These are phyloP conservation scores for Philereme transversata DNA, from an alignment of 2,888 invertebrate genomes.

Conservation along the genomic window DNA sequence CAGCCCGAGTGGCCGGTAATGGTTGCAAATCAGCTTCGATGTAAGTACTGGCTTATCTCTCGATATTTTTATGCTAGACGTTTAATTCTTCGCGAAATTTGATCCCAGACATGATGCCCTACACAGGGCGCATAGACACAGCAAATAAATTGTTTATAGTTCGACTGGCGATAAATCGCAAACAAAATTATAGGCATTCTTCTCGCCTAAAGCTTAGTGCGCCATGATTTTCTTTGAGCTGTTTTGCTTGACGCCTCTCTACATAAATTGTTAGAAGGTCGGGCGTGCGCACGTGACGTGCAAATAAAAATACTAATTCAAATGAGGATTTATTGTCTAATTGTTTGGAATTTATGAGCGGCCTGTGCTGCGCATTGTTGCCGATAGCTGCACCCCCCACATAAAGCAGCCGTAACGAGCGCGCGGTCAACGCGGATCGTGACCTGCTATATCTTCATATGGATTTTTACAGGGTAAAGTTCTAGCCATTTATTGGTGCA, in stretches of 20 bases:
- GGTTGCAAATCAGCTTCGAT: conserved; percentile 57
- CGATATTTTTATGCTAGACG: conserved; percentile 26
- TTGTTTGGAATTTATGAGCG: conserved; percentile 75
- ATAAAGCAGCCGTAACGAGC: conserved; percentile 67
- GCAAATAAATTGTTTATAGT: conserved; percentile 56
- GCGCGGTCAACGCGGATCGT: conserved; percentile 54
- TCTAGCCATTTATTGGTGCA: conserved; percentile 28
- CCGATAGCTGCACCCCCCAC: conserved; percentile 57
- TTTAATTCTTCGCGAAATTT: conserved; percentile 26
- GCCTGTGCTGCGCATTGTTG: conserved; percentile 61
- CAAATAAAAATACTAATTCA: conserved; percentile 77
- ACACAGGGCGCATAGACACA: conserved; percentile 37
- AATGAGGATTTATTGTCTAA: conserved; percentile 74
- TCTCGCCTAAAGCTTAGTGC: conserved; percentile 63
- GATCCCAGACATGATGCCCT: conserved; percentile 21
- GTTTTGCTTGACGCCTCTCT: conserved; percentile 72
- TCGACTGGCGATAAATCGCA: conserved; percentile 62
- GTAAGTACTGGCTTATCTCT: conserved; percentile 33
- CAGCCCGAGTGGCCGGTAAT: conserved; percentile 59
- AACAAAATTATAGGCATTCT: conserved; percentile 63
- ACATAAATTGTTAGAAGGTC: conserved; percentile 68
- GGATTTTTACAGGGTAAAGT: conserved; percentile 34
- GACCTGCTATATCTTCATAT: conserved; percentile 52
- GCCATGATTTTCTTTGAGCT: conserved; percentile 70
- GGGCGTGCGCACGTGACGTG: conserved; percentile 72